These are phyloP conservation scores for Drosophila borealis DNA, from an alignment of 2,888 invertebrate genomes.

Conservation along the genomic window DNA sequence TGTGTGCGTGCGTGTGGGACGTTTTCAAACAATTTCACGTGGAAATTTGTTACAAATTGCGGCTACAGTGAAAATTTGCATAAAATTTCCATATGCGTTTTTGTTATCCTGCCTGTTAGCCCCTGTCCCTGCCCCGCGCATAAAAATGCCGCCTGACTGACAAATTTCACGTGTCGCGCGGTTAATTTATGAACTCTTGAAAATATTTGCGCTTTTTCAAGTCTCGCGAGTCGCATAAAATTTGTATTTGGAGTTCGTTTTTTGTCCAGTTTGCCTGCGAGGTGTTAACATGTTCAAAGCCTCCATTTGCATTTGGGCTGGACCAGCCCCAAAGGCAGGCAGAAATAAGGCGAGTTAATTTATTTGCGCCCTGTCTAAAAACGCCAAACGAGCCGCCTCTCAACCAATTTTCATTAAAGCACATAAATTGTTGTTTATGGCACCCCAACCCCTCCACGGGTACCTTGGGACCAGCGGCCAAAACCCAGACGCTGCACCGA, in stretches of 20 bases:
- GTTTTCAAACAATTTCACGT: slow-evolving; percentile 71
- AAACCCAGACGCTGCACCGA: slow-evolving; percentile 9
- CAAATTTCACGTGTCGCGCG: slow-evolving; percentile 55
- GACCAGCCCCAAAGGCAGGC: background rate
- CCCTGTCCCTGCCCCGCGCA: slow-evolving; percentile 17
- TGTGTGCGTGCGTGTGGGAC: slow-evolving; percentile 8
- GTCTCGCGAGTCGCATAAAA: slow-evolving; percentile 64
- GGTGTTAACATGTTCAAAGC: slow-evolving; percentile 65
- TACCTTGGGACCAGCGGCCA: slow-evolving; percentile 25
- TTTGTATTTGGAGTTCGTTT: slow-evolving; percentile 30
- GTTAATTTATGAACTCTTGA: slow-evolving; percentile 61
- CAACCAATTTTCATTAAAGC: slow-evolving; percentile 78
- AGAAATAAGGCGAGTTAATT: slow-evolving; percentile 59
- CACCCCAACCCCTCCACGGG: slow-evolving; percentile 21
- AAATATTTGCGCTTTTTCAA: slow-evolving; percentile 33
- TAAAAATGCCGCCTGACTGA: slow-evolving; percentile 60
- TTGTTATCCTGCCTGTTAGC: slow-evolving; percentile 41
- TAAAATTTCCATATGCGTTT: slow-evolving; percentile 78
- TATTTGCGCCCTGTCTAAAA: slow-evolving; percentile 65
- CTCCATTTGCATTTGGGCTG: slow-evolving; percentile 53
- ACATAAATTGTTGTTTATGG: slow-evolving; percentile 78
- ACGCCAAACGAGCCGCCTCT: slow-evolving; percentile 57
- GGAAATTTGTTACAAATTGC: slow-evolving; percentile 76
- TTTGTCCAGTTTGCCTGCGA: slow-evolving; percentile 41
- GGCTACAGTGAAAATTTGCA: slow-evolving; percentile 71